Evolutionary conservation across 35 echinoderm and acorn worm species (phyloP).

Genomic region (Lytechinus variegatus): DNA sequence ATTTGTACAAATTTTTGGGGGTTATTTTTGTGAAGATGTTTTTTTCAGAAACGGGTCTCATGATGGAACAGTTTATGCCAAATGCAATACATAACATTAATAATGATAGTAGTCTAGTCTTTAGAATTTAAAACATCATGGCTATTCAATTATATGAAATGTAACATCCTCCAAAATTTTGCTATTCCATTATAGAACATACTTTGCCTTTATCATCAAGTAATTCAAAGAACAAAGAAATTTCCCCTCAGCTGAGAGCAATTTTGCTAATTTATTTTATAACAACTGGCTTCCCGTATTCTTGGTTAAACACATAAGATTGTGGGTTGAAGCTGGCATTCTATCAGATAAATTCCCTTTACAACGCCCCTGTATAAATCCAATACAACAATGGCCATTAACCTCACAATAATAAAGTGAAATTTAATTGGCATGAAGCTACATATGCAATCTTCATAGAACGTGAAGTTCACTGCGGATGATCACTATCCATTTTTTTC

Average conservation of each 20-base stretch:
- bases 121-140: not conserved
- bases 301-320: not conserved
- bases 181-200: not conserved
- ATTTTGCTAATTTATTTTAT: not conserved
- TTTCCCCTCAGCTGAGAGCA: not conserved
- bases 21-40: too few relatives aligned
- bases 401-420: not conserved
- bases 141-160: constrained; percentile 66
- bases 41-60: too few relatives aligned
- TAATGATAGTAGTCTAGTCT: not conserved
- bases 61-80: too few relatives aligned
- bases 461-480: not conserved
- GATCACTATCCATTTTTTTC: not conserved
- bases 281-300: not conserved
- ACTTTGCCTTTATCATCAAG: not conserved
- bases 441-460: not conserved
- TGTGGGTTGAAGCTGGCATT: not conserved
- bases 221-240: not conserved
- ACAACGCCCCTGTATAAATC: not conserved
- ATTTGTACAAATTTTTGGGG: too few relatives aligned
- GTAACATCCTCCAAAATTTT: not conserved
- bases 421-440: not conserved
- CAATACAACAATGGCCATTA: constrained; percentile 1
- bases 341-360: not conserved
- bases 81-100: too few relatives aligned